Base-by-base conservation (phyloP, 2,797 vertebrate genomes). In the Pteropus rufus region DNA sequence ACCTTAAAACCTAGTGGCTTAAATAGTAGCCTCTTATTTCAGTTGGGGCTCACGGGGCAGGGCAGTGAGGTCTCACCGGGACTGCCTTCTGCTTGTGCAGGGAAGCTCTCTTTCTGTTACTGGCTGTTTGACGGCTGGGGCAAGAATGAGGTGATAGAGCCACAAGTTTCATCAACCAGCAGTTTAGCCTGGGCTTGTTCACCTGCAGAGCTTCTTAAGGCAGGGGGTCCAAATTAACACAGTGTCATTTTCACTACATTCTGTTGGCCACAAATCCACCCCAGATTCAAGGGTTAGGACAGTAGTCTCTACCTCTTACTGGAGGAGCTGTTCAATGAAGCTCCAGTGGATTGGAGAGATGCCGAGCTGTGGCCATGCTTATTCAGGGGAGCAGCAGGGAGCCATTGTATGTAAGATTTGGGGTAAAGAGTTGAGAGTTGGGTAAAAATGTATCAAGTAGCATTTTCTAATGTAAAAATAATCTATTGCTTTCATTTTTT, bases 391-490 rank as follows among this genome's bases (percentile, higher is more conserved):
- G 62, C 41, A 8, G 10, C n/a, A 56, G 76, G 44, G 44, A 49
- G 21, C 16, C 31, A 31, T 34, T 34, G 69, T 39, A 39, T 36
- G 76, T 72, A 46, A 56, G 46, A 85, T 34, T 64, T 3, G 29
- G 39, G 23, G 9, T 81, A 52, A 84, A 65, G 31, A 69, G 31
- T 49, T 46, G 77, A 16, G 49, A 49, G 44, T 52, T 39, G 10
- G 12, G 11, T 58, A 19, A 44, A 76, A 52, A 49, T 18, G 15
- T 10, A n/a, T 16, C 41, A 82, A 21, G 31, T 34, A 44, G 34
- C 56, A 23, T 75, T 76, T 85, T 56, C 12, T 73, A 29, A 76
- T 49, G 52, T 88, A 41, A 91, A 91, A 31, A 19, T 21, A 56
- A 46, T 34, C 34, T 52, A 75, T 87, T 49, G 19, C 9, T 29